These are phyloP conservation scores for Clepsis dumicolana DNA, from an alignment of 2,888 invertebrate genomes.

Conservation along the genomic window DNA sequence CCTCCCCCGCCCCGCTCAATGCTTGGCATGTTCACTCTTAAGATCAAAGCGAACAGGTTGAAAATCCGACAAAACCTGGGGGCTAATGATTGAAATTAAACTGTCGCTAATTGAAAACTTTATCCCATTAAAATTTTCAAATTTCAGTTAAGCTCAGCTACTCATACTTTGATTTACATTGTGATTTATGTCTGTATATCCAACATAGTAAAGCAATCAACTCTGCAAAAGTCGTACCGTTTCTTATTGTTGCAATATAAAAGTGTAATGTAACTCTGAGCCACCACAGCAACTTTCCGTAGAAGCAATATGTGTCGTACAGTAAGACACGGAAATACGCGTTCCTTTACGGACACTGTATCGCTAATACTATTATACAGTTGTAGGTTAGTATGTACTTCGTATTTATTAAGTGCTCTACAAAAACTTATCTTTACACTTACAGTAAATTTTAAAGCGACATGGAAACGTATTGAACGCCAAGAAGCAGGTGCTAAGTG, in stretches of 20 bases:
- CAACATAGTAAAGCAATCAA: neutral
- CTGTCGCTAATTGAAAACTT: no score
- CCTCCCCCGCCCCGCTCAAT: no score
- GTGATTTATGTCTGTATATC: neutral
- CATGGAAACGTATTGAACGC: no score
- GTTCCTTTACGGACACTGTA: neutral
- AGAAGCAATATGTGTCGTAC: slow-evolving; percentile 28
- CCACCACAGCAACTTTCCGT: slow-evolving; percentile 16
- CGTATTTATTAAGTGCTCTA: neutral
- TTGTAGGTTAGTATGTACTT: neutral
- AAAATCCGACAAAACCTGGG: no score
- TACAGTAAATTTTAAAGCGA: no score
- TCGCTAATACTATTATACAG: neutral
- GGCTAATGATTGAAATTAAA: no score
- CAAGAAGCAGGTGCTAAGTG: no score
- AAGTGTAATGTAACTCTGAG: slow-evolving; percentile 26
- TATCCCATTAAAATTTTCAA: no score
- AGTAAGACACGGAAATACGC: slow-evolving; percentile 17
- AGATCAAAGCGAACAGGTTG: no score
- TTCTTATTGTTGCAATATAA: slow-evolving; percentile 23
- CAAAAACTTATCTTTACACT: no score
- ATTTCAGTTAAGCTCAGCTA: no score
- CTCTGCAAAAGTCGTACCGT: slow-evolving; percentile 3
- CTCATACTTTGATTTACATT: neutral
- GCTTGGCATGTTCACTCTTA: no score